These are phyloP conservation scores for Pyralis farinalis DNA, from an alignment of 2,888 invertebrate genomes.

Conservation along the genomic window DNA sequence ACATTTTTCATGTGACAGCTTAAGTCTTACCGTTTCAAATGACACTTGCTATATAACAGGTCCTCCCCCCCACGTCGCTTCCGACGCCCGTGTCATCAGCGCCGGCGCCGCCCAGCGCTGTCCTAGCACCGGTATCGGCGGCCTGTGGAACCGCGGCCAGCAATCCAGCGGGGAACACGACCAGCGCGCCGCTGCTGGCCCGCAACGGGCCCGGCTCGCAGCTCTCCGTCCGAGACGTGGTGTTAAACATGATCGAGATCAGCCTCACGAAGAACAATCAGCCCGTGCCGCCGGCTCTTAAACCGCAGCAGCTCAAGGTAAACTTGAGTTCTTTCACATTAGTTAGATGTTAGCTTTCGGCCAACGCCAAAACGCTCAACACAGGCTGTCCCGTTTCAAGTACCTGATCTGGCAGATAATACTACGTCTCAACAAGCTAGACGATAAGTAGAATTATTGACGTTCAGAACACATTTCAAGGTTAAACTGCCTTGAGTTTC, in stretches of 20 bases:
- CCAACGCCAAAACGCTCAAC: no score
- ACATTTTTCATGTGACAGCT: no score
- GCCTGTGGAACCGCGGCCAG: conserved; percentile 26
- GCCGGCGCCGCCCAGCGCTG: conserved; percentile 33
- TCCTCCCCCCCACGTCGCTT: conserved; percentile 45
- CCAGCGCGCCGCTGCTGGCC: conserved; percentile 31
- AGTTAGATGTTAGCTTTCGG: no score
- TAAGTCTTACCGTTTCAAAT: no score
- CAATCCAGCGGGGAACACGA: conserved; percentile 31
- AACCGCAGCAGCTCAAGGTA: conserved; percentile 49
- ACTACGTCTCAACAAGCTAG: no score
- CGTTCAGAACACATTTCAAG: no score
- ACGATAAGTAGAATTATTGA: no score
- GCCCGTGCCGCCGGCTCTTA: conserved; percentile 52
- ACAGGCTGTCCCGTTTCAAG: no score
- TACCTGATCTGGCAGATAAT: no score
- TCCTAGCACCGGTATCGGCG: conserved; percentile 31
- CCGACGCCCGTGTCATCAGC: conserved; percentile 65
- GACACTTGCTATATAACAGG: no score
- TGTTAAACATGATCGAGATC: conserved; percentile 91
- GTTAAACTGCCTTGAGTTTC: no score
- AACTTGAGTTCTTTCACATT: no score
- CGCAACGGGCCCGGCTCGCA: conserved; percentile 63
- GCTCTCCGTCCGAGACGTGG: conserved; percentile 90
- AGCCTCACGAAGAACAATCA: conserved; percentile 85